Base-by-base conservation (phyloP, 1,140 invertebrate genomes). In the Eulimnadia texana region DNA sequence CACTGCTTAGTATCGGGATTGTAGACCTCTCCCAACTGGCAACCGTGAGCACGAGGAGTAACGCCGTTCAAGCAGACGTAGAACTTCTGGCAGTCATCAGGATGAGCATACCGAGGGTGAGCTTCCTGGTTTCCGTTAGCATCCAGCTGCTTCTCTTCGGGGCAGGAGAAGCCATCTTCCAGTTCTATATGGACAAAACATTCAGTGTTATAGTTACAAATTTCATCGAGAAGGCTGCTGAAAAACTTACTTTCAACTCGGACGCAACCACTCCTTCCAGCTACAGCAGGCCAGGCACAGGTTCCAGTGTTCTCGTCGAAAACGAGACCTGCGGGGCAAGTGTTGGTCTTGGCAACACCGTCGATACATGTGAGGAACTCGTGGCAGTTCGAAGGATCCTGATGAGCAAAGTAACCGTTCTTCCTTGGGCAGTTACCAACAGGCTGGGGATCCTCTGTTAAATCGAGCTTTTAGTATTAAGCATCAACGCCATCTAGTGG, bases 321-420 rank as follows among this genome's bases (percentile, higher is more conserved):
- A 68, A 90, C 87, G 6, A 93, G 77, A 10, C 89, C 87, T 63
- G 83, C 81, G 0, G 89, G 89, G 70, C 90, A 93, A 47, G 80
- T 84, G 66, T 85, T 86, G 71, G 88, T 84, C 47, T 79, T 84
- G 28, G 82, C 79, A 28, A 87, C 84, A 22, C 90, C 89, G 60
- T 90, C 85, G 65, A 90, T 90, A 70, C 90, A 93, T 72, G 90
- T 90, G 77, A 80, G 90, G 79, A 92, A 93, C 55, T 88, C 73
- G 69, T 90, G 84, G 76, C 90, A 93, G 2, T 88, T 79, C 1
- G 79, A 71, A 11, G 83, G 72, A 66, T 91, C 85, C 24, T 28
- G n/a, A 11, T 52, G 33, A 42, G 33, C 33, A 16, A 42, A 42
- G 33, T 42, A 42, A 16, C 33, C 33, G 33, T 42, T 42, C 33